A percentile compares a stretch with the other conserved stretches of the same genome.
phyloP scores from a whole-genome alignment of 2,797 vertebrate species.

The Podargus strigoides region DNA sequence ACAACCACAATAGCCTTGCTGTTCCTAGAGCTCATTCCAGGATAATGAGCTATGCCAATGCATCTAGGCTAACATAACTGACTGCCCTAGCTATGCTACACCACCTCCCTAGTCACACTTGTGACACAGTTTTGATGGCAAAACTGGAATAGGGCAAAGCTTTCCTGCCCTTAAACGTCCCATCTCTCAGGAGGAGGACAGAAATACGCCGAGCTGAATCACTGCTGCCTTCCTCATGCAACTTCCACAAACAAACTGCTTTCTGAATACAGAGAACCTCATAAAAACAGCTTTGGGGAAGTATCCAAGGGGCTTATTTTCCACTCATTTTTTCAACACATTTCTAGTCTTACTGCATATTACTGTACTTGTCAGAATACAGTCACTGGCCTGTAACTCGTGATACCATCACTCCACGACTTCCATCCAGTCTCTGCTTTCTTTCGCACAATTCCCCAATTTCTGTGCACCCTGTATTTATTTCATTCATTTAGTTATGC shows the following conservation, averaged over 20 bases:
- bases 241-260: not conserved
- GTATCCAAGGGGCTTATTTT: not conserved
- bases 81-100: not conserved
- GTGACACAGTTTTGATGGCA: not conserved
- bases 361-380: not conserved
- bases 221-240: not conserved
- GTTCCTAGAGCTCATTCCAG: not conserved
- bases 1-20: fast-evolving
- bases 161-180: not conserved
- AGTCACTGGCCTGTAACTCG: not conserved
- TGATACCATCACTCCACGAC: no score
- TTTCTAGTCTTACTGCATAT: not conserved
- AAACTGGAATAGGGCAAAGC: not conserved
- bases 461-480: not conserved
- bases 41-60: not conserved
- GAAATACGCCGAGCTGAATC: not conserved
- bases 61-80: not conserved
- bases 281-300: not conserved
- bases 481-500: not conserved
- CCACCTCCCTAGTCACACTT: fast-evolving
- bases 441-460: not conserved
- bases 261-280: not conserved
- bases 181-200: not conserved
- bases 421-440: not conserved
- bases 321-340: not conserved